Evolutionary conservation across 1,140 invertebrate species (phyloP).

Genomic region (Pseudoatta argentina): DNA sequence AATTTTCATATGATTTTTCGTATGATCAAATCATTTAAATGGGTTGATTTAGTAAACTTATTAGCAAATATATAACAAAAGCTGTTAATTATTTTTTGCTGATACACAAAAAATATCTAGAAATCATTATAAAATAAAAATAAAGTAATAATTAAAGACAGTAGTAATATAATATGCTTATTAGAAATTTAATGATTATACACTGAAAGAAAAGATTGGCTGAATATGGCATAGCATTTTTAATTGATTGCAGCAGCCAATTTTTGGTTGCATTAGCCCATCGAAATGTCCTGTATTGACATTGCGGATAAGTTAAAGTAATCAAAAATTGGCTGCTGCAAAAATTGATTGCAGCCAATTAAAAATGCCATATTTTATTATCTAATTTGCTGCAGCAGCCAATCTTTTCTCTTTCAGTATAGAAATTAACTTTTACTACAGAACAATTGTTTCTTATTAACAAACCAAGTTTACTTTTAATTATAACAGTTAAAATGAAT

Average conservation of each 20-base stretch:
- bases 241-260: too few relatives aligned
- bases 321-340: too few relatives aligned
- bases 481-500: neutral
- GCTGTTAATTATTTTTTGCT: neutral
- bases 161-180: neutral
- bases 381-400: too few relatives aligned
- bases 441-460: neutral
- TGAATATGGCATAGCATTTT: too few relatives aligned
- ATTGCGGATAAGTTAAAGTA: too few relatives aligned
- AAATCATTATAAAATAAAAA: conserved; percentile 28
- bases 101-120: neutral
- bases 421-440: neutral
- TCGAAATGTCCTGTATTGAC: too few relatives aligned
- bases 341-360: too few relatives aligned
- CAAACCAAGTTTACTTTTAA: neutral
- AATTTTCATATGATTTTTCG: neutral
- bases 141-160: neutral
- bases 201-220: neutral
- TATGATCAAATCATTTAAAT: neutral
- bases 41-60: neutral
- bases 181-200: neutral
- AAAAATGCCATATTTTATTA: too few relatives aligned
- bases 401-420: neutral
- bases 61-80: conserved; percentile 3
- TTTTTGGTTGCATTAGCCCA: too few relatives aligned